Conservation (phyloP, 2,113 vertebrate species). For the Panthera leo region DNA sequence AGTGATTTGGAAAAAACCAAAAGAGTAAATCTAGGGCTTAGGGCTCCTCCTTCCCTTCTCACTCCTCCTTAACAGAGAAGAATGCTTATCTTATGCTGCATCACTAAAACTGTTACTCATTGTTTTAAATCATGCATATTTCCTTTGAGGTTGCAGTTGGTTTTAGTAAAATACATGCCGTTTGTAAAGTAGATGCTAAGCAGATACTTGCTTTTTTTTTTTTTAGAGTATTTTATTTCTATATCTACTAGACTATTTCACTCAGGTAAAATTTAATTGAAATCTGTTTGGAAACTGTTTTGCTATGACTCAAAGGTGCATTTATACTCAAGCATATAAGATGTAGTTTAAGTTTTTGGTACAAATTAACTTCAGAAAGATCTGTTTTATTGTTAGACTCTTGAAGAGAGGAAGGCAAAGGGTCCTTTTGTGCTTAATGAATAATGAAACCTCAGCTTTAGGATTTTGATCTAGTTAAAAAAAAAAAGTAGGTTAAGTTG, state of each 20-base stretch:
- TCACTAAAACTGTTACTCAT: background rate
- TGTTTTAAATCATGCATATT: background rate
- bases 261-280: slow-evolving; percentile 32
- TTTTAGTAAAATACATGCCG: background rate
- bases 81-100: background rate
- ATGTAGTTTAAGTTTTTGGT: slow-evolving; percentile 12
- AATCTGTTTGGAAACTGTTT: background rate
- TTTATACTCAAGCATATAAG: background rate
- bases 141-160: background rate
- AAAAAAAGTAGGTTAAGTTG: background rate
- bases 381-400: background rate
- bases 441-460: background rate
- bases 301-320: background rate
- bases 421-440: background rate
- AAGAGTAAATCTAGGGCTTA: background rate
- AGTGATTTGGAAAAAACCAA: background rate
- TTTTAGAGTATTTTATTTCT: slow-evolving; percentile 40
- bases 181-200: slow-evolving; percentile 7
- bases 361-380: background rate
- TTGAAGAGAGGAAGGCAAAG: background rate
- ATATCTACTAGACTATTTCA: background rate
- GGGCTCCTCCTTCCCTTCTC: background rate
- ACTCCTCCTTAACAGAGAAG: background rate
- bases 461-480: background rate
- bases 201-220: background rate